These are phyloP conservation scores for Chloroceryle amazona DNA, from an alignment of 2,797 vertebrate genomes.

Conservation along the genomic window DNA sequence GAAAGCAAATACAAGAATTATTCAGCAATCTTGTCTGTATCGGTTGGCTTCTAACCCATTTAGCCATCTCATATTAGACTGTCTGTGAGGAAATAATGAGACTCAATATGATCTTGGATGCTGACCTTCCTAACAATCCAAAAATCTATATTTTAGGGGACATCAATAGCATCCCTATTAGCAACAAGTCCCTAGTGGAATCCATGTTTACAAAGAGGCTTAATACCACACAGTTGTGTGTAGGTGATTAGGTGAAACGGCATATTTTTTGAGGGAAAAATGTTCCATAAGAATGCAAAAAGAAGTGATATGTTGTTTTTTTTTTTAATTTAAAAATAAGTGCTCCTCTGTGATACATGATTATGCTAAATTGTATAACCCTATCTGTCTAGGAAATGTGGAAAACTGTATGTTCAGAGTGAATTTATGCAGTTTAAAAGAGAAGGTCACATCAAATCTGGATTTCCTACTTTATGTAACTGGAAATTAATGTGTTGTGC, in stretches of 20 bases:
- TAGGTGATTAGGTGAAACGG: background rate
- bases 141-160: slow-evolving; percentile 23
- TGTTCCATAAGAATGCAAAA: background rate
- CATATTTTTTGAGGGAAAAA: background rate
- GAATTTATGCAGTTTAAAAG: background rate
- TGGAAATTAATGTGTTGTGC: background rate
- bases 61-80: background rate
- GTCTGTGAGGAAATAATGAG: slow-evolving; percentile 19
- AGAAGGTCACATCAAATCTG: background rate
- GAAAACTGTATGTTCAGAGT: background rate
- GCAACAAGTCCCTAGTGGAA: background rate
- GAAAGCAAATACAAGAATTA: background rate
- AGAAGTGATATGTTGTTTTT: too few relatives aligned
- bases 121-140: slow-evolving; percentile 1
- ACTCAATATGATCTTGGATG: background rate
- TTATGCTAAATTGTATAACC: background rate
- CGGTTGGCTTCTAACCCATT: background rate
- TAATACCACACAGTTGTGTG: background rate
- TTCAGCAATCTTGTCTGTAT: background rate
- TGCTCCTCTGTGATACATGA: background rate
- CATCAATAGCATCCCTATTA: background rate
- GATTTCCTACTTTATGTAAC: background rate
- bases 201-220: background rate
- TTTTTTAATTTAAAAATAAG: background rate
- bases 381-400: background rate